Conservation (phyloP, 2,113 vertebrate species). For the Chiloscyllium plagiosum region DNA sequence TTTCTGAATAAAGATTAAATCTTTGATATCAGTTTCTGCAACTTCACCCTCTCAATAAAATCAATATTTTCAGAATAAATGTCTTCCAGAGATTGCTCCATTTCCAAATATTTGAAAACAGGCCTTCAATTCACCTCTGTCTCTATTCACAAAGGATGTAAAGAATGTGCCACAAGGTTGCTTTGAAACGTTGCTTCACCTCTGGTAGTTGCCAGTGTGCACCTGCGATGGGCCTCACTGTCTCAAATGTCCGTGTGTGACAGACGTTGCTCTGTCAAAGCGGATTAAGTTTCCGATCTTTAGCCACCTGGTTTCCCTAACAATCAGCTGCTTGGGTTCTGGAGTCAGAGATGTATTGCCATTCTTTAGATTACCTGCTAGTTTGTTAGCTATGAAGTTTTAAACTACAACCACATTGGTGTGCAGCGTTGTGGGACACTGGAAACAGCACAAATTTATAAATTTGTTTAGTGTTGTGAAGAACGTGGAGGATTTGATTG, state of each 20-base stretch:
- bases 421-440: background rate
- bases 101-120: background rate
- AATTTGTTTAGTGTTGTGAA: background rate
- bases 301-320: conserved; percentile 16
- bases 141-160: background rate
- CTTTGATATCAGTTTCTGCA: background rate
- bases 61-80: background rate
- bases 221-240: background rate
- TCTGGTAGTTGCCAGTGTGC: background rate
- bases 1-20: background rate
- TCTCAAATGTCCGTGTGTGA: background rate
- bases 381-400: background rate
- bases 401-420: background rate
- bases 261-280: background rate
- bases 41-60: background rate
- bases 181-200: background rate
- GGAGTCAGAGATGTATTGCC: conserved; percentile 3
- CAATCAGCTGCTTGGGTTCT: background rate
- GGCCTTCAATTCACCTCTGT: background rate
- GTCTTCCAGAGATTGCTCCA: background rate
- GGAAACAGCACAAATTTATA: background rate
- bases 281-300: background rate
- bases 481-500: background rate
- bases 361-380: conserved; percentile 15
- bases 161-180: background rate